Evolutionary conservation across 2,888 invertebrate species (phyloP).

Genomic region (Caenorhabditis panamensis): DNA sequence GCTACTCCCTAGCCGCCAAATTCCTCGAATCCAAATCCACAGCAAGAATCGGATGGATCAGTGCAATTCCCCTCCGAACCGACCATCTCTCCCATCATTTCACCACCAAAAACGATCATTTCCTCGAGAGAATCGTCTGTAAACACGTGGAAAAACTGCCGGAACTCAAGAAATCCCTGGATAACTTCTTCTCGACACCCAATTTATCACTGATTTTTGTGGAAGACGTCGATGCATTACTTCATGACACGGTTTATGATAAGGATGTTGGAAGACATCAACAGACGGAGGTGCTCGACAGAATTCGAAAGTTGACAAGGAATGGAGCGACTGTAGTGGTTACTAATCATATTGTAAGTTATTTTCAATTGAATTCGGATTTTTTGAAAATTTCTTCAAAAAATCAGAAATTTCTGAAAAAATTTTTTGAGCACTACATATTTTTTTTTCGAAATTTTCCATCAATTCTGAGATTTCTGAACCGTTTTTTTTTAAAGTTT

Average conservation of each 20-base stretch:
- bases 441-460: too few relatives aligned
- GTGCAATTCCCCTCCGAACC: slow-evolving; percentile 39
- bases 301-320: slow-evolving; percentile 22
- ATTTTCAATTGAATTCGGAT: too few relatives aligned
- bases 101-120: neutral
- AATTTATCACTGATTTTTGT: slow-evolving; percentile 39
- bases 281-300: slow-evolving; percentile 24
- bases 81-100: slow-evolving; percentile 32
- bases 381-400: too few relatives aligned
- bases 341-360: slow-evolving; percentile 63
- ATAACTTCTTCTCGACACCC: neutral
- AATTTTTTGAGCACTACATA: too few relatives aligned
- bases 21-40: slow-evolving; percentile 37
- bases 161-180: slow-evolving; percentile 24
- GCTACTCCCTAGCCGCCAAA: slow-evolving; percentile 62
- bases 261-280: slow-evolving; percentile 23
- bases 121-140: slow-evolving; percentile 39
- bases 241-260: slow-evolving; percentile 53
- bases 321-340: slow-evolving; percentile 49
- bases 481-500: too few relatives aligned
- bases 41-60: slow-evolving; percentile 46
- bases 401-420: too few relatives aligned
- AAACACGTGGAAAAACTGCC: slow-evolving; percentile 14
- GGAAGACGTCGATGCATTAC: slow-evolving; percentile 49
- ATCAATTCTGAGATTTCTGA: too few relatives aligned